A percentile compares a stretch with the other conserved stretches of the same genome.
These are phyloP conservation scores for Muscicapa comitata DNA, from an alignment of 2,797 vertebrate species.

Conservation along the genomic window DNA sequence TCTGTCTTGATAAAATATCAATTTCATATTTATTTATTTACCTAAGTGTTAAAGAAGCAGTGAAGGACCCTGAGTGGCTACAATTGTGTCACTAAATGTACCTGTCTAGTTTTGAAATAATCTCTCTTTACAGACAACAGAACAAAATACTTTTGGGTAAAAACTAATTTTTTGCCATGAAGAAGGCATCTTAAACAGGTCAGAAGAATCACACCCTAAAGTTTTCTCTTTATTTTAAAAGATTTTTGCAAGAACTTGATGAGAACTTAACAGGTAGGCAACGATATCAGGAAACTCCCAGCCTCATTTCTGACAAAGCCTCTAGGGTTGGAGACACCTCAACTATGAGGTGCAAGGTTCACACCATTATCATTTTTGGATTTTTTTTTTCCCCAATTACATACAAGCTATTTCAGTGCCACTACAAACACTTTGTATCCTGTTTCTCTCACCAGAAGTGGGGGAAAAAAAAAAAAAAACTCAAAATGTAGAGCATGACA, in stretches of 20 bases:
- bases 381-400: background rate
- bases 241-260: background rate
- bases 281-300: background rate
- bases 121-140: background rate
- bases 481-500: background rate
- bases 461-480: background rate
- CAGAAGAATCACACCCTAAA: background rate
- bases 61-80: background rate
- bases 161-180: background rate
- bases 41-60: background rate
- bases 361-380: background rate
- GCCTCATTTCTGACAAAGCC: background rate
- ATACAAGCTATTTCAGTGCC: background rate
- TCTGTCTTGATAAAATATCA: background rate
- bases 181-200: background rate
- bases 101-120: background rate
- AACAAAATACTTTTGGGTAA: background rate
- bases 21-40: background rate
- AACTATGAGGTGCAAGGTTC: background rate
- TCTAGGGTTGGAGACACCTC: background rate
- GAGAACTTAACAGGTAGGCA: background rate
- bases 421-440: background rate
- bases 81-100: background rate
- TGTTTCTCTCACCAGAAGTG: background rate
- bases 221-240: background rate